phyloP scores from a whole-genome alignment of 92 coral and sea anemone genomes.

The Scolanthus callimorphus region DNA sequence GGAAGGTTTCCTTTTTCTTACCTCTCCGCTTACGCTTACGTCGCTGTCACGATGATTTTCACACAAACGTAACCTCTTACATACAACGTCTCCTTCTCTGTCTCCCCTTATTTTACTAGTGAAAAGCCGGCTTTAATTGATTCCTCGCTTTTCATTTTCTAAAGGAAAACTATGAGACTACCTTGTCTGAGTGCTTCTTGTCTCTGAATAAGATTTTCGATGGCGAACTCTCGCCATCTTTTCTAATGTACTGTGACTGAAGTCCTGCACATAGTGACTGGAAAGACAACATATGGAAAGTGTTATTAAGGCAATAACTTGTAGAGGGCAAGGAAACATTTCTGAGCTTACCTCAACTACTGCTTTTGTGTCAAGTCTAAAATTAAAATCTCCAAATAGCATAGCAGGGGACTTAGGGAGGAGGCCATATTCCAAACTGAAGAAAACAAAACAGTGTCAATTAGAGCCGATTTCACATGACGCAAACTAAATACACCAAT shows the following conservation, averaged over 20 bases:
- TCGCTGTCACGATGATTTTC: too few species aligned
- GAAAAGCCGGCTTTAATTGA: too few species aligned
- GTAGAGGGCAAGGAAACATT: neutral
- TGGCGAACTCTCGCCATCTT: conserved; percentile 78
- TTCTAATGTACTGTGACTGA: conserved; percentile 66
- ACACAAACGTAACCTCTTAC: too few species aligned
- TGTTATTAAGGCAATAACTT: neutral
- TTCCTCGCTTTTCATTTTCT: too few species aligned
- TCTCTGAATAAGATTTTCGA: conserved; percentile 78
- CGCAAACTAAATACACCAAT: neutral
- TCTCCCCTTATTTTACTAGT: too few species aligned
- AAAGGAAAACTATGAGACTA: too few species aligned
- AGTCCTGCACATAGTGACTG: conserved; percentile 88
- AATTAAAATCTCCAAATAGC: conserved; percentile 96
- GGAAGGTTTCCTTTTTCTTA: too few species aligned
- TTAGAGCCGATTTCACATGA: too few species aligned
- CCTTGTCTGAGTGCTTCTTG: conserved; percentile 87
- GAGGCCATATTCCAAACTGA: conserved; percentile 38
- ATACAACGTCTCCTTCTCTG: too few species aligned
- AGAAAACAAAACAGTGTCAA: conserved; percentile 5
- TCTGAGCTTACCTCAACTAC: conserved; percentile 72
- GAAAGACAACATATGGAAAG: neutral
- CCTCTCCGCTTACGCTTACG: too few species aligned
- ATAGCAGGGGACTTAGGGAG: conserved; percentile 67
- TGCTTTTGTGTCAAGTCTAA: conserved; percentile 85